Base-by-base conservation (phyloP, 2,888 invertebrate species). In the Pollenia griseotomentosa region DNA sequence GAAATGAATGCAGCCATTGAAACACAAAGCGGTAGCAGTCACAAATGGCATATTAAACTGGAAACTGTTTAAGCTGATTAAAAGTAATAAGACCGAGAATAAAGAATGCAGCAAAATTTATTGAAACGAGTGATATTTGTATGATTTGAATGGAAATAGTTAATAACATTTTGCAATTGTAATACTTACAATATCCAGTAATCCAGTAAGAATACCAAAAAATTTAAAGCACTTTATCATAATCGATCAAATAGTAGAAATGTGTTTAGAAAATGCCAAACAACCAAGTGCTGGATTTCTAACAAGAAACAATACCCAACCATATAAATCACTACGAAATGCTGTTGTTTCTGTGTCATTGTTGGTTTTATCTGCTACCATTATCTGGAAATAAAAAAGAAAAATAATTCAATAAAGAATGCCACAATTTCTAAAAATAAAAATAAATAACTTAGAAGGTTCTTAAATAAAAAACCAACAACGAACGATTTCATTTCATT, bases 111-210 rank as follows among this genome's bases (percentile, higher is more conserved):
- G 42, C 23, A 65, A 33, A 77, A 46, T 44, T 61, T 65, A 66
- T 66, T 77, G 44, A 77, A 46, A 66, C 44, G 16, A 66, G 33
- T 75, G 40, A 48, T 33, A 78, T 46, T 46, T 51, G 48, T 51
- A 9, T 16, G 19, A 42, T 42, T 75, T 53, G 3, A 44, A 51
- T 51, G 14, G 48, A 57, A 48, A 68, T 53, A 9, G 16, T 68
- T 42, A 77, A 12, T 12, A 40, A 86, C 74, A 74, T 79, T 86
- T 86, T 75, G 75, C 82, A 79, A 70, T 86, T 86, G 73, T 73
- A 57, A 42, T 19, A 66, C 19, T 77, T 19, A 74, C n/a, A 65
- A 57, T 40, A 66, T 16, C n/a, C 3, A 40, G 55, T 55, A 71
- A 42, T 51, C n/a, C 42, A 66, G 48, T 48, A 9, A 23, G 16